These are phyloP conservation scores for Rhingia campestris DNA, from an alignment of 2,888 invertebrate species.

Conservation along the genomic window DNA sequence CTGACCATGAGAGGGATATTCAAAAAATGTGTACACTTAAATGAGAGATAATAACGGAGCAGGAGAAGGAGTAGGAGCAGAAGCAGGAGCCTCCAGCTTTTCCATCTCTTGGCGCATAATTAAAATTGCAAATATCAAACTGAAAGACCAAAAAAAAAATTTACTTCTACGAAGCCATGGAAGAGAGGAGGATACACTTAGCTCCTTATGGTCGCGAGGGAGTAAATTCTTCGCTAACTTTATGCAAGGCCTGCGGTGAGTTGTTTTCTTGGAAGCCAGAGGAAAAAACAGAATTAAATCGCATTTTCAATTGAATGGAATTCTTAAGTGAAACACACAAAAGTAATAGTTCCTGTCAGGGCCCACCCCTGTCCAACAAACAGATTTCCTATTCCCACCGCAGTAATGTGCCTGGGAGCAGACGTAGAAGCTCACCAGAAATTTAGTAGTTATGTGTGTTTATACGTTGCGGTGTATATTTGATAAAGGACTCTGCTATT, in stretches of 20 bases:
- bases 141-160: neutral
- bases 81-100: neutral
- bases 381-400: slow-evolving; percentile 31
- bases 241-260: neutral
- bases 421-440: slow-evolving; percentile 18
- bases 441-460: neutral
- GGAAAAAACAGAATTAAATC: slow-evolving; percentile 5
- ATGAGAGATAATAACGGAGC: slow-evolving; percentile 11
- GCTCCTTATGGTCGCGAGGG: neutral
- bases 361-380: too few relatives aligned
- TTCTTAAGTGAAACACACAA: slow-evolving; percentile 22
- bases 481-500: slow-evolving; percentile 48
- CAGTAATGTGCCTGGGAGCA: slow-evolving; percentile 2
- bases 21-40: neutral
- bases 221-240: slow-evolving; percentile 41
- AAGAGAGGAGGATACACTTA: neutral
- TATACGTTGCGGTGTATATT: slow-evolving; percentile 18
- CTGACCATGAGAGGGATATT: slow-evolving; percentile 4
- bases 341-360: slow-evolving; percentile 15
- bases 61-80: neutral
- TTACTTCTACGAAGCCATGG: slow-evolving; percentile 1
- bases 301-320: slow-evolving; percentile 36
- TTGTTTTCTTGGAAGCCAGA: neutral
- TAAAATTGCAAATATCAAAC: slow-evolving; percentile 46
- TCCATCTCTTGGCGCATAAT: slow-evolving; percentile 30